Evolutionary conservation across 2,797 vertebrate species (phyloP).

Genomic region (Saxicola maurus): DNA sequence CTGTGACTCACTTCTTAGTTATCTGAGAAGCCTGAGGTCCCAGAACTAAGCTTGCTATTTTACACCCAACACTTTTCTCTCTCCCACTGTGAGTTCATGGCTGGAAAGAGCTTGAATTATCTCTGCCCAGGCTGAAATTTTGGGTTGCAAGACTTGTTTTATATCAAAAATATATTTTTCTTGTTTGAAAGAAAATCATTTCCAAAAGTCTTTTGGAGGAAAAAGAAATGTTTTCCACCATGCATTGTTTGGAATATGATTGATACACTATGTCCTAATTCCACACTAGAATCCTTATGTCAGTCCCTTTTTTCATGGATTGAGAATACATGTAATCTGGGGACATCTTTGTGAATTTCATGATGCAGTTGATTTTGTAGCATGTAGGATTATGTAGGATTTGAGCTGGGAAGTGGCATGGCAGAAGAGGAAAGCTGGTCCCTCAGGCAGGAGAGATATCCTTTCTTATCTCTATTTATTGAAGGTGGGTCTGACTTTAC

Average conservation of each 20-base stretch:
- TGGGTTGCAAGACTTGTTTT: background rate
- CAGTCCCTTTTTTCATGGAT: background rate
- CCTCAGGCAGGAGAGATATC: background rate
- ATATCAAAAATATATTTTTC: background rate
- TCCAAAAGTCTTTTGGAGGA: background rate
- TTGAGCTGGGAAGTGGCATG: background rate
- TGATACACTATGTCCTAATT: rapidly evolving
- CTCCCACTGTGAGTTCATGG: constrained; percentile 16
- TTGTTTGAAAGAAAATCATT: background rate
- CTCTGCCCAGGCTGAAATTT: constrained; percentile 4
- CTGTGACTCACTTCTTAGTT: constrained; percentile 51
- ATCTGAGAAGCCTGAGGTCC: background rate
- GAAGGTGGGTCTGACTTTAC: background rate
- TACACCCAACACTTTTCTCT: background rate
- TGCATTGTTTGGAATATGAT: background rate
- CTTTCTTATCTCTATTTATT: background rate
- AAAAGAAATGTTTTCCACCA: background rate
- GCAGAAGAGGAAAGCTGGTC: background rate
- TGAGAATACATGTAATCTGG: background rate
- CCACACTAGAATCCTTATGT: background rate
- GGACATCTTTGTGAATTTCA: background rate
- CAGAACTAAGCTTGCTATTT: background rate
- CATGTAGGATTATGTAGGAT: background rate
- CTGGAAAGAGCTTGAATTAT: background rate
- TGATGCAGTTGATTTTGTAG: background rate